Base-by-base conservation (phyloP, 2,888 invertebrate species). In the Ormyrus thymus region DNA sequence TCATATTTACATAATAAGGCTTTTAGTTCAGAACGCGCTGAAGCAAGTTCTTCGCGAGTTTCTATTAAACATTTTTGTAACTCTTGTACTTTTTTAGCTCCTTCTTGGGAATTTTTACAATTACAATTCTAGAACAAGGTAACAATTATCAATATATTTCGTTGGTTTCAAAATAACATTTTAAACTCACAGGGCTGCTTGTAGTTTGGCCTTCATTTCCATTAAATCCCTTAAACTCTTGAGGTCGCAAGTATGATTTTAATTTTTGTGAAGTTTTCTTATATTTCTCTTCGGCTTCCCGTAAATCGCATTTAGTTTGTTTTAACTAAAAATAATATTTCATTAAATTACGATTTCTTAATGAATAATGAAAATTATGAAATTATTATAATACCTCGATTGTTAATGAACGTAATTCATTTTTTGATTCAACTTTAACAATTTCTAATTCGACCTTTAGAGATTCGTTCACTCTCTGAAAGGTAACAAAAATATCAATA, bases 391-490 rank as follows among this genome's bases (percentile, higher is more conserved):
- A 43, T 76, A 84, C 85, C 84, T 83, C 29, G 85, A 50, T 85
- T 82, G 51, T 85, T 83, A 61, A 86, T 84, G 56, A 84, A 29
- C 81, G 51, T 76, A 83, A 73, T 59, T 86, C 84, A 59, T 84
- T 84, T 56, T 84, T 86, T 2, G 83, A 83, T 83, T 84, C 86
- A 29, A 81, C 83, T 55, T 86, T 84, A 10, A 84, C 81, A 29
- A 78, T 78, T 56, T 64, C 74, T 50, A 82, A 83, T 48, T 87
- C 84, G 55, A 76, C 82, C 70, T 83, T 86, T 13, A 89, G 76
- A 77, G 88, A 86, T 9, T 82, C 80, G 79, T 87, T 86, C 56
- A 87, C 85, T 69, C 88, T 88, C 89, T 89, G 75, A 6, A 83
- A 29, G 4, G 29, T 29, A 29, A 29, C 29, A 29, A 29, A 29